A percentile compares a stretch with the other conserved stretches of the same genome.
Evolutionary conservation across 2,888 invertebrate genomes (phyloP).

Genomic region (Euplexia lucipara): DNA sequence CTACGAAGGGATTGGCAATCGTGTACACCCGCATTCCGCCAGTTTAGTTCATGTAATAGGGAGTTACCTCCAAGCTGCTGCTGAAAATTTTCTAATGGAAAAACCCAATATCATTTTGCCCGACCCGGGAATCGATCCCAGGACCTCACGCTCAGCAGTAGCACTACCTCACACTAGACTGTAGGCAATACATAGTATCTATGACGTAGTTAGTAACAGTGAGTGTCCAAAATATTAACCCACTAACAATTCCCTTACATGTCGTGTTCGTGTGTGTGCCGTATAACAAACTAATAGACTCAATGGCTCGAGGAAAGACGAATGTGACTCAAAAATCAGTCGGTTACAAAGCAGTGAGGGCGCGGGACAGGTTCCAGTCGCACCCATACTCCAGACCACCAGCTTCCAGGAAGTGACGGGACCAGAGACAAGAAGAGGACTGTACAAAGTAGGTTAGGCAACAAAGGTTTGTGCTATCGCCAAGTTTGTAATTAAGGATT

Average conservation of each 20-base stretch:
- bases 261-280: slow-evolving; percentile 66
- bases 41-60: no score
- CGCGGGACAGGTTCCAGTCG: slow-evolving; percentile 77
- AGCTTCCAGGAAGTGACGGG: slow-evolving; percentile 43
- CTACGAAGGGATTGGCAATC: no score
- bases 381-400: slow-evolving; percentile 83
- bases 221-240: slow-evolving; percentile 32
- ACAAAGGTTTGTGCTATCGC: slow-evolving; percentile 46
- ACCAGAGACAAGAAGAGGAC: slow-evolving; percentile 1
- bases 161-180: no score
- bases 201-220: slow-evolving; percentile 12
- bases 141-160: no score
- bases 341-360: slow-evolving; percentile 86
- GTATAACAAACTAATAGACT: slow-evolving; percentile 81
- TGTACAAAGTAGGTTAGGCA: slow-evolving; percentile 42
- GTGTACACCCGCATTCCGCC: no score
- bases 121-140: no score
- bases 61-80: no score
- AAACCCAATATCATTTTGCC: no score
- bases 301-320: slow-evolving; percentile 65
- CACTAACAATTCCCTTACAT: slow-evolving; percentile 66
- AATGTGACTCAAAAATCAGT: slow-evolving; percentile 83
- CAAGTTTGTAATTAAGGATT: slow-evolving; percentile 36
- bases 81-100: no score
- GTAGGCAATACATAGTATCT: no score